Evolutionary conservation across 2,797 vertebrate species (phyloP).

Genomic region (Nyctalus aviator): DNA sequence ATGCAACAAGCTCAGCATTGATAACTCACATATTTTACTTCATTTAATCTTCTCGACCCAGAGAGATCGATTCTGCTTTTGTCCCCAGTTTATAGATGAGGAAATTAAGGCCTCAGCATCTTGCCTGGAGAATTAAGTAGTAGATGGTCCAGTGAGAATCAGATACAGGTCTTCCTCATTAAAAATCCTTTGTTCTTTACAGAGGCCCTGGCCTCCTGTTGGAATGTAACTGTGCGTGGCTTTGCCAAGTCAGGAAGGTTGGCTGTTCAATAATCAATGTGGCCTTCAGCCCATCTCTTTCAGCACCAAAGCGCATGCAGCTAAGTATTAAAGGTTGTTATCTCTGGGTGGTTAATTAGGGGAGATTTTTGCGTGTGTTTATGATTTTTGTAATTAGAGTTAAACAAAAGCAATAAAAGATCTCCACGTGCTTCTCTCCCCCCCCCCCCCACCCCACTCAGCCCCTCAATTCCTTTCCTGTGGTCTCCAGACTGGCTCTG

Average conservation of each 20-base stretch:
- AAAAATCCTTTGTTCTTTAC: not conserved
- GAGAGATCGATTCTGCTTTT: not conserved
- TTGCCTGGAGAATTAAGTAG: not conserved
- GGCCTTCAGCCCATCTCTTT: not conserved
- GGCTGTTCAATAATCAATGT: not conserved
- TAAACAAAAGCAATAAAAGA: constrained; percentile 68
- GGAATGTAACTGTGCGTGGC: not conserved
- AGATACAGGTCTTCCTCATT: not conserved
- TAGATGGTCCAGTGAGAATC: not conserved
- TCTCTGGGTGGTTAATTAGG: constrained; percentile 69
- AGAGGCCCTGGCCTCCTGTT: not conserved
- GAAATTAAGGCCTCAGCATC: constrained; percentile 27
- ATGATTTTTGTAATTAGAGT: constrained; percentile 76
- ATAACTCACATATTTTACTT: not conserved
- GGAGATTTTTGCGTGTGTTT: constrained; percentile 56
- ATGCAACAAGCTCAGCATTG: not conserved
- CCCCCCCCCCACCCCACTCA: not conserved
- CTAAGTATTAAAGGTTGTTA: constrained; percentile 61
- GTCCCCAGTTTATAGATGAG: constrained; percentile 29
- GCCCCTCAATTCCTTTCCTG: not conserved
- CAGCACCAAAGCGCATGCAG: constrained; percentile 44
- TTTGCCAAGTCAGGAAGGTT: not conserved
- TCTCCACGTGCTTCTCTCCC: not conserved
- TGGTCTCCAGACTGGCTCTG: not conserved
- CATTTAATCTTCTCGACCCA: not conserved